Percentiles rank a stretch among this genome's conserved stretches.
phyloP scores from a whole-genome alignment of 2,888 invertebrate species.

The Ceraclea dissimilis region DNA sequence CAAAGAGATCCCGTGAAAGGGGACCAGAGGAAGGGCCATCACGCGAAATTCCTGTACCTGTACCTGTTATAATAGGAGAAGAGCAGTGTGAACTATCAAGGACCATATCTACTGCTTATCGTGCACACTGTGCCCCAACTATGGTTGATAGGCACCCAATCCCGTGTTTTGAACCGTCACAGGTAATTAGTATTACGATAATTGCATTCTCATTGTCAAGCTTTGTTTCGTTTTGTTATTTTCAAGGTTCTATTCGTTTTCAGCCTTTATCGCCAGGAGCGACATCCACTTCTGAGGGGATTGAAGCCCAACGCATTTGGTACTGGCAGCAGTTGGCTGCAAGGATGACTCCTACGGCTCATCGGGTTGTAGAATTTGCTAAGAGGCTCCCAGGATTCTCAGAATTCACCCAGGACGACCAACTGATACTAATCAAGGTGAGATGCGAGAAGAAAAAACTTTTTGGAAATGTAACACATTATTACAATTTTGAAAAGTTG shows the following conservation, averaged over 20 bases:
- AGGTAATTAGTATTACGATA: slow-evolving; percentile 4
- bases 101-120: slow-evolving; percentile 60
- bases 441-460: not conserved
- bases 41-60: slow-evolving; percentile 20
- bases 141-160: slow-evolving; percentile 72
- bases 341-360: slow-evolving; percentile 83
- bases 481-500: no score
- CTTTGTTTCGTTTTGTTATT: no score
- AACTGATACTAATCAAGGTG: slow-evolving; percentile 90
- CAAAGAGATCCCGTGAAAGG: slow-evolving; percentile 83
- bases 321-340: slow-evolving; percentile 86
- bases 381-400: slow-evolving; percentile 91
- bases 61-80: slow-evolving; percentile 12
- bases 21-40: slow-evolving; percentile 45
- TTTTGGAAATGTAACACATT: not conserved
- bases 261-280: not conserved
- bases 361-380: slow-evolving; percentile 92
- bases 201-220: no score
- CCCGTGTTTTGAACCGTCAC: slow-evolving; percentile 47
- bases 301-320: slow-evolving; percentile 68
- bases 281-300: slow-evolving; percentile 44
- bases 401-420: slow-evolving; percentile 88
- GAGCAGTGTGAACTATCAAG: slow-evolving; percentile 21
- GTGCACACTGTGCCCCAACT: slow-evolving; percentile 79
- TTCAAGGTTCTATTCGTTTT: not conserved